A percentile compares a stretch with the other conserved stretches of the same genome.
Evolutionary conservation across 2,113 vertebrate species (phyloP).

Genomic region (Centrocercus urophasianus): DNA sequence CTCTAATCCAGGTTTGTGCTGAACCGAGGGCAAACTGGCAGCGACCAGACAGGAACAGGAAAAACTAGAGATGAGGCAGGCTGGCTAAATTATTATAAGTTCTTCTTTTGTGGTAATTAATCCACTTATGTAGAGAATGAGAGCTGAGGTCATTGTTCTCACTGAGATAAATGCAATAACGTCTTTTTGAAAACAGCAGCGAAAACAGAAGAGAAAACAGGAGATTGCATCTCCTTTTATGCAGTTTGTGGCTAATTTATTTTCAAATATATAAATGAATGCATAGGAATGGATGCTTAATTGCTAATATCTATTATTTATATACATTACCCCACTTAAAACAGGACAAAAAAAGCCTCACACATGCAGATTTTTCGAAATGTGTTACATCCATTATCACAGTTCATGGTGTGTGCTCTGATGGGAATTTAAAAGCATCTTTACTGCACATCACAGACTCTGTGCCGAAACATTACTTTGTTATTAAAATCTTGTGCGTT

Average conservation of each 20-base stretch:
- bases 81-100: slow-evolving; percentile 35
- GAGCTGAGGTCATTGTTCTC: slow-evolving; percentile 72
- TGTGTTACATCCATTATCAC: slow-evolving; percentile 79
- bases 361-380: slow-evolving; percentile 81
- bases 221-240: slow-evolving; percentile 67
- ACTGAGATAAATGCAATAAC: slow-evolving; percentile 70
- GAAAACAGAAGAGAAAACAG: slow-evolving; percentile 73
- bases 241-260: slow-evolving; percentile 79
- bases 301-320: slow-evolving; percentile 86
- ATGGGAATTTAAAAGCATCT: slow-evolving; percentile 84
- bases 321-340: slow-evolving; percentile 78
- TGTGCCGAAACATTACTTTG: slow-evolving; percentile 72
- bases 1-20: background rate
- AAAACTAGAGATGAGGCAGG: slow-evolving; percentile 49
- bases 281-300: slow-evolving; percentile 79
- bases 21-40: background rate
- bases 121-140: slow-evolving; percentile 59
- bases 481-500: slow-evolving; percentile 75
- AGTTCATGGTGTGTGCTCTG: slow-evolving; percentile 83
- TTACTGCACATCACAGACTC: slow-evolving; percentile 72
- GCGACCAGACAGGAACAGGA: slow-evolving; percentile 14
- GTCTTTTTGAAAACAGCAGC: slow-evolving; percentile 69
- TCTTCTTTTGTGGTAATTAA: slow-evolving; percentile 75
- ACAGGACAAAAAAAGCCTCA: slow-evolving; percentile 75
- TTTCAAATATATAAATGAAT: slow-evolving; percentile 80